Evolutionary conservation across 2,113 vertebrate species (phyloP).

Genomic region (Brachirus orientalis): DNA sequence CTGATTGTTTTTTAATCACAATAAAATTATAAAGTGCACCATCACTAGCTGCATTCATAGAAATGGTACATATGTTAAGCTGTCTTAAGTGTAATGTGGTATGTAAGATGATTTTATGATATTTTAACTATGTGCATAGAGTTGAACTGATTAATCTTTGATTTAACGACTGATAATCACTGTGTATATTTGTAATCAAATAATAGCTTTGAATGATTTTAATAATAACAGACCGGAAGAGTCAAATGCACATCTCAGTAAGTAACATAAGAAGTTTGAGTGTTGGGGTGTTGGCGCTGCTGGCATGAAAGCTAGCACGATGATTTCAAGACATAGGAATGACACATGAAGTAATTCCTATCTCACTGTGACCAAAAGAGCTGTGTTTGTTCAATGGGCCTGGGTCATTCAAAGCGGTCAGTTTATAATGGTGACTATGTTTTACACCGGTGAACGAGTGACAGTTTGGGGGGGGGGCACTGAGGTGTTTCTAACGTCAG

Average conservation of each 20-base stretch:
- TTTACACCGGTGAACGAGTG: not conserved
- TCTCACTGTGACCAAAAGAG: not conserved
- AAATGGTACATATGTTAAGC: not conserved
- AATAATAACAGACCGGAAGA: not conserved
- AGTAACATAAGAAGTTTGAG: conserved; percentile 20
- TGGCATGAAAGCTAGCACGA: conserved; percentile 3
- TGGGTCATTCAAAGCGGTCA: not conserved
- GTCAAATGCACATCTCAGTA: not conserved
- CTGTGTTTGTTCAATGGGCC: not conserved
- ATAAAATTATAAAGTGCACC: not conserved
- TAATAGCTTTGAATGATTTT: too few species aligned
- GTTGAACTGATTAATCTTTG: not conserved
- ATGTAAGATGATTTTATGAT: not conserved
- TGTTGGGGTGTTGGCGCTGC: conserved; percentile 52
- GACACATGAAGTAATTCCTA: not conserved
- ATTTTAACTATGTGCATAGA: too few species aligned
- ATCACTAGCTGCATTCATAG: not conserved
- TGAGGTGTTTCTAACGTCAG: too few species aligned
- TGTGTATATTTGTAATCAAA: too few species aligned
- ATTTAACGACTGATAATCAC: too few species aligned
- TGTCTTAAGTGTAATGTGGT: not conserved
- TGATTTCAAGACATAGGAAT: not conserved
- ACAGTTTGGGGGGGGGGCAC: not conserved
- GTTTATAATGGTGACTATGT: not conserved
- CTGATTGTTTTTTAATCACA: too few species aligned